A percentile compares a stretch with the other conserved stretches of the same genome.
These are phyloP conservation scores for Sapayoa aenigma DNA, from an alignment of 2,113 vertebrate genomes.

Conservation along the genomic window DNA sequence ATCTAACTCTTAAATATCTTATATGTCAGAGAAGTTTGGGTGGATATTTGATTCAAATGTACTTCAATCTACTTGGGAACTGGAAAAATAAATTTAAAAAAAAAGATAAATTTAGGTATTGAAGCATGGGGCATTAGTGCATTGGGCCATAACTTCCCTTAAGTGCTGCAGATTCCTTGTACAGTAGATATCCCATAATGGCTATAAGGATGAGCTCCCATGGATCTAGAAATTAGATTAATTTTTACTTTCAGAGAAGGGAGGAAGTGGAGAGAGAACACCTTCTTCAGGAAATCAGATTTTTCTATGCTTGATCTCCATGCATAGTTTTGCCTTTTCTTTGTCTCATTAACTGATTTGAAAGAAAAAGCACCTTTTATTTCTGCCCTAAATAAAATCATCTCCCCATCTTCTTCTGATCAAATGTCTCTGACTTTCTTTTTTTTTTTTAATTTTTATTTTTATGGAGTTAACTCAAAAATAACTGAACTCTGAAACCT, in stretches of 20 bases:
- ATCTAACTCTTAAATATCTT: neutral
- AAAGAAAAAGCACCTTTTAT: neutral
- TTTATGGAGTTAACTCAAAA: conserved; percentile 14
- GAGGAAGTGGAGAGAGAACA: neutral
- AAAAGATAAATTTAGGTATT: neutral
- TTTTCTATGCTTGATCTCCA: neutral
- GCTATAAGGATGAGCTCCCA: neutral
- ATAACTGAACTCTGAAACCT: conserved; percentile 43
- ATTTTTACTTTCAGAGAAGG: neutral
- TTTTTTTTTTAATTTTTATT: neutral
- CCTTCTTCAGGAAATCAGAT: neutral
- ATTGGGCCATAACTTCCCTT: neutral
- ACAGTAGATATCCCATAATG: neutral
- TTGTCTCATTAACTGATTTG: neutral
- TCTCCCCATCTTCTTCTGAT: neutral
- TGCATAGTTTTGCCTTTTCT: neutral
- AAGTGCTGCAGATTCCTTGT: neutral
- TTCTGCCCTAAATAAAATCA: neutral
- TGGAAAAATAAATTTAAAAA: neutral
- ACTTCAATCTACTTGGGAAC: neutral
- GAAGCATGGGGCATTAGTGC: neutral
- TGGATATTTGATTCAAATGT: neutral
- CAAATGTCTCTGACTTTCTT: neutral
- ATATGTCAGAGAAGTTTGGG: neutral
- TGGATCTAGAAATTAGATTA: neutral